Evolutionary conservation across 1,140 invertebrate genomes (phyloP).

Genomic region (Condylostylus longicornis): DNA sequence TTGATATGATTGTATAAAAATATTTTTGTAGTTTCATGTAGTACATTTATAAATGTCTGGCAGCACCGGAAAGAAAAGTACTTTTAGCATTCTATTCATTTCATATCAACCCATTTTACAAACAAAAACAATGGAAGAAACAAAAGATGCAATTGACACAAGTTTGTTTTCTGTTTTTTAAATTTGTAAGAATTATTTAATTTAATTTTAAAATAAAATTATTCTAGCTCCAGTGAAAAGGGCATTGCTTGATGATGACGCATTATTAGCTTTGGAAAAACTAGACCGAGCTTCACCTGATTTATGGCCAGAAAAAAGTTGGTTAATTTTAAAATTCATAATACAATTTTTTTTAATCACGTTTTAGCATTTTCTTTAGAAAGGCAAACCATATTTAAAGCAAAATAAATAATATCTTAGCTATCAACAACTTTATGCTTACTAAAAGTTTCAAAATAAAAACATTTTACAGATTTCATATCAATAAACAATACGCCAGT

Average conservation of each 20-base stretch:
- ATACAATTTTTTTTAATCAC: not conserved
- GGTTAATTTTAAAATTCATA: constrained; percentile 27
- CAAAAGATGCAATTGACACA: not conserved
- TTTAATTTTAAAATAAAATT: not conserved
- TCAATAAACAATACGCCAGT: constrained; percentile 35
- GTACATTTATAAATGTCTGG: no score
- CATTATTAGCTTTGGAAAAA: constrained; percentile 69
- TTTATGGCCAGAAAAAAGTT: constrained; percentile 87
- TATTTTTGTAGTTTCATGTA: no score
- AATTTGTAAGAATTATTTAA: not conserved
- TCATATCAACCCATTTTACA: no score
- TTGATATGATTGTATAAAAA: no score
- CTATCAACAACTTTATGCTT: not conserved
- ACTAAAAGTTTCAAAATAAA: constrained; percentile 54
- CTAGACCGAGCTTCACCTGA: constrained; percentile 80
- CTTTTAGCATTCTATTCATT: no score
- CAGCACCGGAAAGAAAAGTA: no score
- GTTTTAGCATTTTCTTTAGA: not conserved
- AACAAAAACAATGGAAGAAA: not conserved
- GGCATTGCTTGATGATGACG: constrained; percentile 44
- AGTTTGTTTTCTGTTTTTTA: not conserved
- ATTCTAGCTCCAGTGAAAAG: not conserved
- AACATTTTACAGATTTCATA: constrained; percentile 57
- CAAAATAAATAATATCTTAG: not conserved
- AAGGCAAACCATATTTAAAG: not conserved